These are phyloP conservation scores for Telenomus remus DNA, from an alignment of 1,140 invertebrate genomes.

Conservation along the genomic window DNA sequence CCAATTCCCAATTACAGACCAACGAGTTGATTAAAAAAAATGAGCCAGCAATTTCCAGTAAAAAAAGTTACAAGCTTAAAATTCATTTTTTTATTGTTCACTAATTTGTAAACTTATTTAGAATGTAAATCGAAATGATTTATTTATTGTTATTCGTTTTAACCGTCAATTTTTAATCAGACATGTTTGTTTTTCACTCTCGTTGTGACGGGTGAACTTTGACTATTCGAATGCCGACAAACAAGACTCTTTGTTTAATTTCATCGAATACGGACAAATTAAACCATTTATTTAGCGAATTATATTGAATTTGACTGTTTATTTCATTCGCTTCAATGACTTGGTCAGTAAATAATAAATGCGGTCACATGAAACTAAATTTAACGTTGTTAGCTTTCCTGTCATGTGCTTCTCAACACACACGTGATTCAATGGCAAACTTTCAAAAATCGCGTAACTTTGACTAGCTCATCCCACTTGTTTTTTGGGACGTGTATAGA, in stretches of 20 bases:
- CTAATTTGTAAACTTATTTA: too few species aligned
- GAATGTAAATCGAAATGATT: too few species aligned
- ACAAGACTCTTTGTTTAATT: slow-evolving; percentile 12
- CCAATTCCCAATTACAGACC: neutral
- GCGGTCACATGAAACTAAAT: slow-evolving; percentile 19
- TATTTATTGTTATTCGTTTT: too few species aligned
- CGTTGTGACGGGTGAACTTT: slow-evolving; percentile 13
- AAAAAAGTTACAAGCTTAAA: too few species aligned
- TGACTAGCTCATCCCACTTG: neutral
- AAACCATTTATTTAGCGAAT: too few species aligned
- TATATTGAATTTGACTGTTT: too few species aligned
- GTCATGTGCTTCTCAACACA: slow-evolving; percentile 11
- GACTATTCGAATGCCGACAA: slow-evolving; percentile 15
- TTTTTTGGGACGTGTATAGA: slow-evolving; percentile 9
- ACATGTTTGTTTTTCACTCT: too few species aligned
- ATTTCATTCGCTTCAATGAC: too few species aligned
- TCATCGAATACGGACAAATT: neutral
- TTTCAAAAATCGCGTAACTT: slow-evolving; percentile 35
- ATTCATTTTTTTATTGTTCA: too few species aligned
- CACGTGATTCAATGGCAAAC: slow-evolving; percentile 38
- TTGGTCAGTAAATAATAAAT: too few species aligned
- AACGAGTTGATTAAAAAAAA: neutral
- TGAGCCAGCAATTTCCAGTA: too few species aligned
- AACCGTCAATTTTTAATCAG: neutral
- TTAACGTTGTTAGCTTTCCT: slow-evolving; percentile 25